Evolutionary conservation across 2,113 vertebrate genomes (phyloP).

Genomic region (Indri indri): DNA sequence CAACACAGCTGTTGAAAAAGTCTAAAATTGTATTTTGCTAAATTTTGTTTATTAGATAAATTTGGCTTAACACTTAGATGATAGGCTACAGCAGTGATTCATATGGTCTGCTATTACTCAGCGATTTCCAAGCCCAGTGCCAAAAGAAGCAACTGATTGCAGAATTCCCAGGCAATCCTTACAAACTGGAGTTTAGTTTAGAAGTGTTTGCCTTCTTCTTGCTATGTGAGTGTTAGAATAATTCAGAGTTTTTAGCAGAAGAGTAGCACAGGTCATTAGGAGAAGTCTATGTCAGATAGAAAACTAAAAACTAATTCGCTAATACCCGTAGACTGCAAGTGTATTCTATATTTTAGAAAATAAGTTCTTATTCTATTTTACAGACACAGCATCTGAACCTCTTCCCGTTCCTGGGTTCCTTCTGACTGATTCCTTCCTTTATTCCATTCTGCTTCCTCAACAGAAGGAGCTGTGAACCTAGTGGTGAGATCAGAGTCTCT

Average conservation of each 20-base stretch:
- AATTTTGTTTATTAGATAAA: neutral
- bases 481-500: neutral
- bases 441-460: neutral
- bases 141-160: neutral
- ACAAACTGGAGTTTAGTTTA: neutral
- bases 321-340: neutral
- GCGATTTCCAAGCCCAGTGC: neutral
- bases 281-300: neutral
- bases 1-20: neutral
- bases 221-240: neutral
- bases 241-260: neutral
- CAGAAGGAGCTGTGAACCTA: neutral
- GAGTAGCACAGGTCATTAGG: neutral
- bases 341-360: neutral
- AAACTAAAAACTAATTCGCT: neutral
- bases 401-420: neutral
- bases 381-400: neutral
- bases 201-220: neutral
- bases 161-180: neutral
- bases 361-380: neutral
- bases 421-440: too few relatives aligned
- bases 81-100: neutral
- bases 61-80: too few relatives aligned
- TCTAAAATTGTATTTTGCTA: neutral
- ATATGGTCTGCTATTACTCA: neutral